phyloP scores from a whole-genome alignment of 1,140 invertebrate species.

The Papilio dardanus region DNA sequence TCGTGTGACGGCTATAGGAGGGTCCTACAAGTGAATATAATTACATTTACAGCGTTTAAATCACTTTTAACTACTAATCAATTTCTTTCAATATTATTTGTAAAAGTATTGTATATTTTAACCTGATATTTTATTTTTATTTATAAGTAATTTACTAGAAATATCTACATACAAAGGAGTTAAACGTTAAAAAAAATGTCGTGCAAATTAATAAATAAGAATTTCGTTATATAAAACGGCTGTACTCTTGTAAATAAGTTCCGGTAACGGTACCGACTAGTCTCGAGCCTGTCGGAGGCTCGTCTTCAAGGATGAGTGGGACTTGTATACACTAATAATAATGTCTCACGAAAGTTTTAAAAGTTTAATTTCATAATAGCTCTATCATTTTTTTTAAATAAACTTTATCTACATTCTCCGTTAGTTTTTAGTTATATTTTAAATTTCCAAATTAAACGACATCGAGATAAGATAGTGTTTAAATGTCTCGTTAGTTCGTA shows the following conservation, averaged over 20 bases:
- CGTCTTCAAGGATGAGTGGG: too few relatives aligned
- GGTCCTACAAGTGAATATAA: slow-evolving; percentile 14
- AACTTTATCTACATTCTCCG: not conserved
- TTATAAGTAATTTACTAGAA: not conserved
- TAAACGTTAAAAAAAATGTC: not conserved
- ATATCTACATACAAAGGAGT: not conserved
- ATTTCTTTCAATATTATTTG: not conserved
- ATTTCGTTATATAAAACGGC: too few relatives aligned
- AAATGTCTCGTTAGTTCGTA: not conserved
- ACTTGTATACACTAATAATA: too few relatives aligned
- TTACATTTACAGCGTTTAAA: slow-evolving; percentile 27
- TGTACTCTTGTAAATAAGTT: too few relatives aligned
- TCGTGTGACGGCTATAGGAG: not conserved
- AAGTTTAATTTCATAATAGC: too few relatives aligned
- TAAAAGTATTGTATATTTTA: not conserved
- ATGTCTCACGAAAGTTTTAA: too few relatives aligned
- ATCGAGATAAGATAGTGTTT: not conserved
- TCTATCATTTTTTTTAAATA: too few relatives aligned
- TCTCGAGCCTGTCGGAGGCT: too few relatives aligned
- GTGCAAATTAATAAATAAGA: not conserved
- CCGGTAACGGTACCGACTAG: too few relatives aligned
- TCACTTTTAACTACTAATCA: slow-evolving; percentile 31
- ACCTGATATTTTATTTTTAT: not conserved
- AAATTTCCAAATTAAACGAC: not conserved
- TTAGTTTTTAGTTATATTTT: not conserved